phyloP scores from a whole-genome alignment of 2,113 vertebrate species.

The Atractosteus spatula region DNA sequence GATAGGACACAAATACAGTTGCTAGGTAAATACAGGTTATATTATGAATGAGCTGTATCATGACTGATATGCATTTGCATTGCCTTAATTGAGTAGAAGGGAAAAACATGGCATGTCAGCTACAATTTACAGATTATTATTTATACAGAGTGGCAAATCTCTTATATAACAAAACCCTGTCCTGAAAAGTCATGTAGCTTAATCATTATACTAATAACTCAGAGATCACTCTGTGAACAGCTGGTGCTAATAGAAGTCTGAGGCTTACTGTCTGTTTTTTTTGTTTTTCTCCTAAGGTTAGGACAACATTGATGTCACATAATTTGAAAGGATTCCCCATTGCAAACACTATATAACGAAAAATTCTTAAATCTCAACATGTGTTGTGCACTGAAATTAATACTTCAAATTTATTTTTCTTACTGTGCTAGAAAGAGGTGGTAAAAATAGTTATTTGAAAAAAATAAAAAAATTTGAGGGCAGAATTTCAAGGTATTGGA shows the following conservation, averaged over 20 bases:
- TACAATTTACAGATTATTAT: conserved; percentile 19
- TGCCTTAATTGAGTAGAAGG: conserved; percentile 46
- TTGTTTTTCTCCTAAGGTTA: conserved; percentile 43
- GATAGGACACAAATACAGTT: conserved; percentile 4
- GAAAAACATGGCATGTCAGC: conserved; percentile 31
- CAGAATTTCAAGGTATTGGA: too few species aligned
- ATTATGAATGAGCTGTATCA: conserved; percentile 37
- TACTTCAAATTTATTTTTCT: conserved; percentile 6
- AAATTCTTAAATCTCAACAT: conserved; percentile 17
- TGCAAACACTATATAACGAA: conserved; percentile 14
- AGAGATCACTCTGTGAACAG: conserved; percentile 48
- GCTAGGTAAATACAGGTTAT: conserved; percentile 35
- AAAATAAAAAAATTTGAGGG: too few species aligned
- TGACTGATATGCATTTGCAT: conserved; percentile 57
- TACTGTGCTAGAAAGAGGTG: too few species aligned
- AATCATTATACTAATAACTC: conserved; percentile 45
- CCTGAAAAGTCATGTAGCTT: conserved; percentile 31
- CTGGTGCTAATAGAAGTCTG: conserved; percentile 47
- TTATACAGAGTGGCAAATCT: conserved; percentile 29
- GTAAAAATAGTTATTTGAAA: too few species aligned
- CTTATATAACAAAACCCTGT: conserved; percentile 36
- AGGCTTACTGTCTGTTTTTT: conserved; percentile 24
- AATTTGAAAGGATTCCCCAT: conserved; percentile 18
- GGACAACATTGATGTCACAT: neutral
- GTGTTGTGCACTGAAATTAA: neutral